Base-by-base conservation (phyloP, 2,888 invertebrate species). In the Pristionchus arcanus region DNA sequence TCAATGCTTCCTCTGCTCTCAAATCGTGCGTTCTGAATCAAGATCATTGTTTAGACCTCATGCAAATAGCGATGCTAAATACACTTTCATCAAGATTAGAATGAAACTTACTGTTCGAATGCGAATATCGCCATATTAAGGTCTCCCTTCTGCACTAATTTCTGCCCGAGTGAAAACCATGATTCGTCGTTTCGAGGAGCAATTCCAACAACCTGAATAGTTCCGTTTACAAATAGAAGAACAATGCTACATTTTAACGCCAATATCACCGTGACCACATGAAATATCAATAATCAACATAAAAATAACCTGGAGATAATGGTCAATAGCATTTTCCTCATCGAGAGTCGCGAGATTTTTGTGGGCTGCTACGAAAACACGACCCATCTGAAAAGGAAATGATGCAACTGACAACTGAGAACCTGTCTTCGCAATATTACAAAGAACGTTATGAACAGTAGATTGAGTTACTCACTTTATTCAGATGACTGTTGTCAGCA, bases 261-360 rank as follows among this genome's bases (percentile, higher is more conserved):
- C 9, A 49, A 9, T 49, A 9, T 9, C 42, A 49, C 42, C 11
- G 13, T 49, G 42, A 49, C 13, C 42, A 13, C 42, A 49, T 11
- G 42, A 49, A 13, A 49, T 13, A 49, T 49, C 42, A 49, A 16
- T 28, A 74, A 28, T 16, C 31, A 28, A 19, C 28, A 74, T 19
- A 59, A 71, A 88, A 85, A 34, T 11, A n/a, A 91, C 92, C 90
- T 92, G 92, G 34, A 91, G 87, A 28, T 90, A 86, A 81, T 92
- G 92, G 19, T 90, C 89, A 19, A 91, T 90, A 25, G 89, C 86
- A 25, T 91, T 90, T 16, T 91, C 90, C 16, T 63, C 42, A 25
- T 91, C 87, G 7, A 92, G 13, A 21, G 63, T 89, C 4, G 92
- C 92, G 42, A 93, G 89, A 87, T 93, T 93, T 71, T 92, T 92